Evolutionary conservation across 2,113 vertebrate genomes (phyloP), one percentile per base, ranked within the genome.

Genomic region (Herpetotheres cachinnans): DNA sequence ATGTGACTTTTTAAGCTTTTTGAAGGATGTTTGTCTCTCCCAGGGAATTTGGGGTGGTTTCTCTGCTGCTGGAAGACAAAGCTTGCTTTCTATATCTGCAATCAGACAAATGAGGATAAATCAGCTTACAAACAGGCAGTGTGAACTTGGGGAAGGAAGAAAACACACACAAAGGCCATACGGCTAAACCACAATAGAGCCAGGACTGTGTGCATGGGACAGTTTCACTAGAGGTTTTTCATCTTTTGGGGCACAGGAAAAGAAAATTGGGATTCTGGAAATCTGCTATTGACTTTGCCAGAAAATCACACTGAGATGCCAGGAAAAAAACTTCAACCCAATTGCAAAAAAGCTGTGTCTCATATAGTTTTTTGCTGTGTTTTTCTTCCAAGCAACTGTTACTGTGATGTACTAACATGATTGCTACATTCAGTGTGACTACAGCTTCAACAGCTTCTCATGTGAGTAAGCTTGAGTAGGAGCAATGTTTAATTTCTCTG

Each of bases 401-500:
- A 46, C 66, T 73, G 71, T 58, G 79, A 62, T 83, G 55, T 66
- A 61, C 55, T 49, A 77, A 92, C 82, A 77, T 73, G 82, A 94
- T 46, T 94, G 49, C 85, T 89, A 67, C 62, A 73, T 94, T 93
- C 95, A 83, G 67, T 93, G 88, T 58, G 92, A 94, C 84, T 95
- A 61, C 66, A 85, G 70, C 62, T 92, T 90, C 90, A 88, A 66
- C 88, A 92, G 85, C 42, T 94, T 93, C 93, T 81, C 27, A 7
- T 88, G 82, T 94, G 95, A 95, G 90, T 92, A 96, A 95, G 88
- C 87, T 81, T 42, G 85, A 94, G 88, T 96, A 94, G 82, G 96
- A 95, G 63, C 79, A 92, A 54, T 87, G 84, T 90, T 96, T 88
- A 88, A 86, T 92, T 96, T 90, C 87, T 54, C 66, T 86, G 42